Evolutionary conservation across 2,888 invertebrate genomes (phyloP).

Genomic region (Tachina grossa): DNA sequence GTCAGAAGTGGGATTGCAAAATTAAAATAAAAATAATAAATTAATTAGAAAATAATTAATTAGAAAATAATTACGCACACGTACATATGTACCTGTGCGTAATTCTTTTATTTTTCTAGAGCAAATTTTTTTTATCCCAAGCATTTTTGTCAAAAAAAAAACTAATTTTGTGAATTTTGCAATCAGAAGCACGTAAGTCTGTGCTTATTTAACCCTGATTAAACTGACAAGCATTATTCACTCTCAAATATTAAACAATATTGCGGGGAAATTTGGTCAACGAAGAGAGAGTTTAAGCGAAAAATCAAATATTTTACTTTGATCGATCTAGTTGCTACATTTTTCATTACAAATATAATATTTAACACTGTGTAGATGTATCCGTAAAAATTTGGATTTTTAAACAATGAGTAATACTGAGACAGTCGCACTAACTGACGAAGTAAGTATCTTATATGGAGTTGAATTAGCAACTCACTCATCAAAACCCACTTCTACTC

Average conservation of each 20-base stretch:
- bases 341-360: slow-evolving; percentile 4
- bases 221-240: background rate
- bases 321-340: slow-evolving; percentile 55
- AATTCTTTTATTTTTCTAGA: slow-evolving; percentile 5
- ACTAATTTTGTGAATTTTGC: slow-evolving; percentile 74
- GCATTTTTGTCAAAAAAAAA: slow-evolving; percentile 67
- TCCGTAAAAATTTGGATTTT: too few relatives aligned
- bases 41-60: too few relatives aligned
- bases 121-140: slow-evolving; percentile 36
- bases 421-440: too few relatives aligned
- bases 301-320: slow-evolving; percentile 13
- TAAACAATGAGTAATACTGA: too few relatives aligned
- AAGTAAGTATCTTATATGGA: too few relatives aligned
- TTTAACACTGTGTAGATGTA: background rate
- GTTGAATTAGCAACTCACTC: too few relatives aligned
- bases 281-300: background rate
- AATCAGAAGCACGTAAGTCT: slow-evolving; percentile 75
- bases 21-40: too few relatives aligned
- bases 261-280: background rate
- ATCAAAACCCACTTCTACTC: too few relatives aligned
- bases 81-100: too few relatives aligned
- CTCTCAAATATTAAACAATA: too few relatives aligned
- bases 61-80: too few relatives aligned
- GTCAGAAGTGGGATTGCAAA: too few relatives aligned
- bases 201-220: slow-evolving; percentile 60